Base-by-base conservation (phyloP, 2,888 invertebrate genomes). In the Hemaris fuciformis region DNA sequence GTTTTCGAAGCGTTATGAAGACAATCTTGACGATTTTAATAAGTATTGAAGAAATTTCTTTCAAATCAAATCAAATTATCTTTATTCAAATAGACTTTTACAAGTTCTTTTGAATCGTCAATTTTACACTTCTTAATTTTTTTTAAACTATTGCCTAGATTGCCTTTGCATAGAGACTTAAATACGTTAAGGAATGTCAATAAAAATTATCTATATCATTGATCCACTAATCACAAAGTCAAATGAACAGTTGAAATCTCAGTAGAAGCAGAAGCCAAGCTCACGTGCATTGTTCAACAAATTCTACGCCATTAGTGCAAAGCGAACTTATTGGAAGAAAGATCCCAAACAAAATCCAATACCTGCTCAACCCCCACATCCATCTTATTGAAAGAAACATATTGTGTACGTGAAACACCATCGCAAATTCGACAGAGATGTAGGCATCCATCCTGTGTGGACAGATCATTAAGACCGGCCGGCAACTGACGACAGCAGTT, bases 391-490 rank as follows among this genome's bases (percentile, higher is more conserved):
- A 61, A 60, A 65, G 38, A 57, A 57, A 34, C 38, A 48, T 23
- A 60, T 34, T 53, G 58, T 60, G 60, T 45, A 60, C 53, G 22
- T 61, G 60, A 62, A 64, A 62, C 63, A 38, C 38, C 48, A 53
- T 53, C 53, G 31, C 41, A 48, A 34, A 60, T 27, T 60, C 48
- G 38, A 60, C 53, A 53, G 41, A 25, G 60, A 20, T 64, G 65
- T 59, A 62, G 25, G 31, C 57, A 61, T 83, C 76, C 76, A 80
- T 84, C 80, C 79, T 76, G 72, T 80, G 80, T 80, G 79, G 84
- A 83, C 83, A 82, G 79, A 83, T 83, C 85, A 84, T 86, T 87
- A 87, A 76, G 80, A 74, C 73, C 71, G 76, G 75, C 72, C 74
- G 72, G 66, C 69, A 80, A 80, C 75, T 76, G 76, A 79, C 75